Percentiles rank a stretch among this genome's conserved stretches.
These are phyloP conservation scores for Syngnathus floridae DNA, from an alignment of 2,113 vertebrate species.

Conservation along the genomic window DNA sequence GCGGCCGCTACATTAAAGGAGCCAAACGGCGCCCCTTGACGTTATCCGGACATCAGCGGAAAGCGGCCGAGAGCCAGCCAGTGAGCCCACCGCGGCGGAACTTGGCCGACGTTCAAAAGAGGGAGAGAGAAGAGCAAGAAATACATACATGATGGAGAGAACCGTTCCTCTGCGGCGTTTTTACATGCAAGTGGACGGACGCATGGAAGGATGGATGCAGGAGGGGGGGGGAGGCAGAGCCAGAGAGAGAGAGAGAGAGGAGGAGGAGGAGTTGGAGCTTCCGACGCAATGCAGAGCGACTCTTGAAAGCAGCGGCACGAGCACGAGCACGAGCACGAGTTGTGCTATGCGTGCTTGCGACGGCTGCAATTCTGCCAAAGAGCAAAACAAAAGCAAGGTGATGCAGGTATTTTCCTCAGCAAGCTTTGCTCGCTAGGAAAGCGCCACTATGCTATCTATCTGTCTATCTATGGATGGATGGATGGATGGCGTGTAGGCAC, in stretches of 20 bases:
- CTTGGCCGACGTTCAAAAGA: not conserved
- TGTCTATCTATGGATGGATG: too few relatives aligned
- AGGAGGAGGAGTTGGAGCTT: slow-evolving; percentile 62
- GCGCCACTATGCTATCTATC: too few relatives aligned
- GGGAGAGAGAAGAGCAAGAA: slow-evolving; percentile 15
- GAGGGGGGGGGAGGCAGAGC: slow-evolving; percentile 21
- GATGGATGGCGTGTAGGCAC: too few relatives aligned
- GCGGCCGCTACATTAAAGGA: slow-evolving; percentile 69
- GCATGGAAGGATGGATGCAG: slow-evolving; percentile 10
- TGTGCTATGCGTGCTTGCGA: not conserved
- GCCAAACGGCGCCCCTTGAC: slow-evolving; percentile 75
- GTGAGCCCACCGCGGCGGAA: not conserved
- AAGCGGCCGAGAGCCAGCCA: slow-evolving; percentile 66
- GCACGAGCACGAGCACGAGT: not conserved
- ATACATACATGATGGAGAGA: slow-evolving; percentile 17
- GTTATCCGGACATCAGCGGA: slow-evolving; percentile 91
- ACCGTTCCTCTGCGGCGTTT: slow-evolving; percentile 55
- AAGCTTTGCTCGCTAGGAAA: too few relatives aligned
- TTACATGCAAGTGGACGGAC: slow-evolving; percentile 50
- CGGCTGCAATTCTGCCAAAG: not conserved
- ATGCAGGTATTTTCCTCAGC: not conserved
- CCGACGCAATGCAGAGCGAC: slow-evolving; percentile 79
- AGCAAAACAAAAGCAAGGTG: not conserved
- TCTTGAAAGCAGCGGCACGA: slow-evolving; percentile 58
- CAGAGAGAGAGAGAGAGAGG: slow-evolving; percentile 28